These are phyloP conservation scores for Oxygymnocypris stewartii DNA, from an alignment of 2,113 vertebrate genomes.

Conservation along the genomic window DNA sequence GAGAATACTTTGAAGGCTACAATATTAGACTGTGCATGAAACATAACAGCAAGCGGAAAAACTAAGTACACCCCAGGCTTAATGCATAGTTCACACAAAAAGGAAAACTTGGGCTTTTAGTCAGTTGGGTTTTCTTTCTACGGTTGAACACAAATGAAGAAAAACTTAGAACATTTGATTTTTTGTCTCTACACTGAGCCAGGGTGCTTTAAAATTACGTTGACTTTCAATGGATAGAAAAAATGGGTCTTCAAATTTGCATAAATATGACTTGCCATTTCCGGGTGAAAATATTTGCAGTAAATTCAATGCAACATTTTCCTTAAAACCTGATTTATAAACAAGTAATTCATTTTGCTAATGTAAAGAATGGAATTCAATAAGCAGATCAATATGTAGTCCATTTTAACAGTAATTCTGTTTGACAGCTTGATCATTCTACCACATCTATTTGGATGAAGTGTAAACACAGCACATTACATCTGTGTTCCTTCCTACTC, in stretches of 20 bases:
- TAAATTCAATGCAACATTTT: background rate
- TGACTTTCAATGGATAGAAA: background rate
- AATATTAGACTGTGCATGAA: background rate
- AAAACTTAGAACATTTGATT: background rate
- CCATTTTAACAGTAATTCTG: background rate
- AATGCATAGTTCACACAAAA: background rate
- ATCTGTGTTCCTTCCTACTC: constrained; percentile 41
- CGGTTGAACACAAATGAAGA: background rate
- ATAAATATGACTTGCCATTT: background rate
- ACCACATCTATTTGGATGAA: background rate
- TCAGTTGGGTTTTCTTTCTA: background rate
- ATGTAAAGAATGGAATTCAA: constrained; percentile 10
- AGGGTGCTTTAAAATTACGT: background rate
- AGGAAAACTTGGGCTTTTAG: background rate
- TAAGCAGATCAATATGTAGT: background rate
- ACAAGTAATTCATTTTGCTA: background rate
- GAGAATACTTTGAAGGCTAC: background rate
- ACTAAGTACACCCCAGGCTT: background rate
- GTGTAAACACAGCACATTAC: constrained; percentile 29
- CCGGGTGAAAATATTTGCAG: background rate
- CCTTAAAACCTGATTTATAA: background rate
- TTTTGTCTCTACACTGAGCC: background rate
- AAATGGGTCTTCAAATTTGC: background rate
- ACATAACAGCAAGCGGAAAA: background rate
- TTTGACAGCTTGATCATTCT: constrained; percentile 27